Conservation (phyloP, 2,797 vertebrate genomes). For the Tangara arthus region DNA sequence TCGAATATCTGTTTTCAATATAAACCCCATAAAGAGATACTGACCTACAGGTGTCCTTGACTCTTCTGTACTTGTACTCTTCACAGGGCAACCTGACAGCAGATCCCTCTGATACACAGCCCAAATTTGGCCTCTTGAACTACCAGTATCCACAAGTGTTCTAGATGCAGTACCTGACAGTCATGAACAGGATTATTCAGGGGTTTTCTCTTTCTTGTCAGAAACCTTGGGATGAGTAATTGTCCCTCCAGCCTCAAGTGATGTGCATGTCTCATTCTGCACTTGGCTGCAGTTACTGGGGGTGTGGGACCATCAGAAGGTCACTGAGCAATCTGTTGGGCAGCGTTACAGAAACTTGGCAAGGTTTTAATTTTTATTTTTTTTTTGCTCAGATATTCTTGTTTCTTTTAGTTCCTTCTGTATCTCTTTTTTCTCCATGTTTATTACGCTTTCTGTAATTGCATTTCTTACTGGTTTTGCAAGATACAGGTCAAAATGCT, state of each 20-base stretch:
- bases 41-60: not conserved
- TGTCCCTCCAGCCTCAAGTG: not conserved
- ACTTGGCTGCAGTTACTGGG: fast-evolving
- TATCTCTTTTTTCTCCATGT: not conserved
- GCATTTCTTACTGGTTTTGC: not conserved
- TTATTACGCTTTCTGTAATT: not conserved
- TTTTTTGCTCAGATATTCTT: not conserved
- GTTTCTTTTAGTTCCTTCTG: not conserved
- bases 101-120: not conserved
- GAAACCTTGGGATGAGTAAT: not conserved
- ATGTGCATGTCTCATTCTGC: fast-evolving
- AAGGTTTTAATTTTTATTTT: fast-evolving
- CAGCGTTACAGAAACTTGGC: not conserved
- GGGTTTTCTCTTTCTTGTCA: fast-evolving
- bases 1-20: not conserved
- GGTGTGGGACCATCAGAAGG: no score
- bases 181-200: not conserved
- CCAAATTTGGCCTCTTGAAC: no score
- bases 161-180: not conserved
- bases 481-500: not conserved
- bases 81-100: not conserved
- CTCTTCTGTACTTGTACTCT: not conserved
- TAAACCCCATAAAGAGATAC: not conserved
- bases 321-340: not conserved
- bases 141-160: not conserved